Percentiles rank a stretch among this genome's conserved stretches.
These are phyloP conservation scores for Dinothrombium tinctorium DNA, from an alignment of 1,140 invertebrate species.

Conservation along the genomic window DNA sequence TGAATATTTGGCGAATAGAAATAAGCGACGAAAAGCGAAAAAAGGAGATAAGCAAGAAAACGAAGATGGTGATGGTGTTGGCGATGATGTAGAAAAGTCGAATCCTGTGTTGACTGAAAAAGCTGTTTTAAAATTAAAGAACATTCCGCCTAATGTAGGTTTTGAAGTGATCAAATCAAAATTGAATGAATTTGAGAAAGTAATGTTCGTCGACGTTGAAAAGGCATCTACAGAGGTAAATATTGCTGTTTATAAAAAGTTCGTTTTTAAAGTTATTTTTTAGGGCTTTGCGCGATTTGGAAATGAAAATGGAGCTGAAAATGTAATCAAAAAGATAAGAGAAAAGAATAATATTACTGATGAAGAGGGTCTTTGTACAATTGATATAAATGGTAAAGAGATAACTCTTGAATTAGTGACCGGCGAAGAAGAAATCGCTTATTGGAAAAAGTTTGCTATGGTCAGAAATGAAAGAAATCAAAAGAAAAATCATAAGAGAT, in stretches of 20 bases:
- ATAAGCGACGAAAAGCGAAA: constrained; percentile 2
- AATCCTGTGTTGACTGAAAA: not conserved
- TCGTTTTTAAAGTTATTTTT: too few relatives aligned
- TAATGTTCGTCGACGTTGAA: too few relatives aligned
- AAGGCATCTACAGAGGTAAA: too few relatives aligned
- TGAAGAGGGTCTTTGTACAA: not conserved
- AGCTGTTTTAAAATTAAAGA: constrained; percentile 4
- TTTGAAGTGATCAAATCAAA: too few relatives aligned
- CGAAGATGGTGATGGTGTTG: not conserved
- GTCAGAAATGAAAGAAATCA: not conserved
- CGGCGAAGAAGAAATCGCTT: constrained; percentile 3
- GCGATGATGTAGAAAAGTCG: not conserved
- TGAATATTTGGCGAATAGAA: not conserved
- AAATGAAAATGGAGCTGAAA: not conserved
- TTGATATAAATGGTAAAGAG: constrained; percentile 6
- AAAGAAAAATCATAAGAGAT: not conserved
- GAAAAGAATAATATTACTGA: not conserved
- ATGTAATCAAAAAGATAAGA: not conserved
- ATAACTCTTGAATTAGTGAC: not conserved
- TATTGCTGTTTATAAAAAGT: too few relatives aligned
- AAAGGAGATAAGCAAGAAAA: not conserved
- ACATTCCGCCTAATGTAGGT: not conserved
- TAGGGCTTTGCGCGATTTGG: not conserved
- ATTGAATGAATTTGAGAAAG: too few relatives aligned
- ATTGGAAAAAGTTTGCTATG: constrained; percentile 4